Base-by-base conservation (phyloP, 2,888 invertebrate species). In the Drosophila nr. perissopoda region DNA sequence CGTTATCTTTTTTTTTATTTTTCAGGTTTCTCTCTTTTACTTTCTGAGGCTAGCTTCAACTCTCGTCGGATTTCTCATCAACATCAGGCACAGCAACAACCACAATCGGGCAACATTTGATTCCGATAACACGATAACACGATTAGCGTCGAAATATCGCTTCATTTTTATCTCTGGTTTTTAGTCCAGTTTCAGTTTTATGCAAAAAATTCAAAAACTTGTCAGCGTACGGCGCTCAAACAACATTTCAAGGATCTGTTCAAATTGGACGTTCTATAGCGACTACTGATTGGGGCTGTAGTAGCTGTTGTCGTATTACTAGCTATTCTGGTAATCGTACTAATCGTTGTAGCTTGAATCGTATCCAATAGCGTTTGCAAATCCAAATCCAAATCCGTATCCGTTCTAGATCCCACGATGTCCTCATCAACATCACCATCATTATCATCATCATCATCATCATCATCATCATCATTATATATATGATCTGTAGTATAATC, bases 31-130 rank as follows among this genome's bases (percentile, higher is more conserved):
- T 72, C 60, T 76, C 57, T 67, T 16, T 46, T 46, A 25, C 16
- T n/a, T 52, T 52, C 31, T 21, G 52, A 4, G 7, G 8, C 31
- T 34, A 68, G 67, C 67, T 68, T 51, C 51, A 69, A 53, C 59
- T 80, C 76, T 80, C 78, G 73, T 79, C 79, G 82, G 49, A 77
- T 82, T 87, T 46, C 16, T 34, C 11, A 46, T 71, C 72, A 83
- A 79, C 83, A 76, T 74, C 76, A 77, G 85, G 82, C 81, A 89
- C 88, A 88, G 88, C 88, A 88, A 88, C 88, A 90, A 88, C 88
- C 88, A 89, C 90, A 89, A 86, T 85, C 81, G 88, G 88, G 83
- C 90, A 89, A 89, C 88, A 83, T 76, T 56, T 46, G 54, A 60
- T 71, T 83, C 75, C 87, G 71, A 84, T 82, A 66, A 59, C 65